Conservation (phyloP, 2,888 invertebrate species). For the Imbricaverruca yamaguchii region DNA sequence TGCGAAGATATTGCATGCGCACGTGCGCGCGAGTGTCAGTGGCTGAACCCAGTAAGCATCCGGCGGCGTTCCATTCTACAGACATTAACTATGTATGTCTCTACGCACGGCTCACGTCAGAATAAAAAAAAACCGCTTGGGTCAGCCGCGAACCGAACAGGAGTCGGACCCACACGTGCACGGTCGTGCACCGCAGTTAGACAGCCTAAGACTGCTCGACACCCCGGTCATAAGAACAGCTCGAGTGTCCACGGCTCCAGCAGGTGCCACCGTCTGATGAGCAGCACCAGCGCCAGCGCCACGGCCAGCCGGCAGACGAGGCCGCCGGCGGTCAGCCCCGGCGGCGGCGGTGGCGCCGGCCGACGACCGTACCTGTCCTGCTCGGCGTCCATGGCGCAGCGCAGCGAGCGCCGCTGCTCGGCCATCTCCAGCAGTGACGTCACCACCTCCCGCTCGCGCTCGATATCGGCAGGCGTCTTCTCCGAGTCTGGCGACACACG, state of each 20-base stretch:
- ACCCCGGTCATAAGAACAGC: not conserved
- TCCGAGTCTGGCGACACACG: not conserved
- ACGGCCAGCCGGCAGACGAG: not conserved
- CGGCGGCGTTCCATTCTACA: no score
- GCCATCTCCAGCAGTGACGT: slow-evolving; percentile 8
- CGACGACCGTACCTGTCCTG: not conserved
- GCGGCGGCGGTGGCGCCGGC: not conserved
- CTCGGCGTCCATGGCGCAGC: not conserved
- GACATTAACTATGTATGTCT: no score
- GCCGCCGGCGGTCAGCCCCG: not conserved
- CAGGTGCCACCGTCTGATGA: not conserved
- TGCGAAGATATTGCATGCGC: no score
- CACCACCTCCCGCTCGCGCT: slow-evolving; percentile 10
- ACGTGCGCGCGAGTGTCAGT: no score
- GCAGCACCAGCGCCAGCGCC: not conserved
- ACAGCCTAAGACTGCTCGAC: not conserved
- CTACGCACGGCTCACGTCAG: no score
- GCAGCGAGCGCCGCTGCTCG: slow-evolving; percentile 9
- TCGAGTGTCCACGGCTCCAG: not conserved
- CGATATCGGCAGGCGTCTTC: not conserved
- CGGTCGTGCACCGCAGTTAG: not conserved
- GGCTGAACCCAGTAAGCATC: no score
- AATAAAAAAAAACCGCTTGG: no score
- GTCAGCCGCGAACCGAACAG: no score
- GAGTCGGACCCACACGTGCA: no score